Base-by-base conservation (phyloP, 2,113 vertebrate species). In the Otis tarda region DNA sequence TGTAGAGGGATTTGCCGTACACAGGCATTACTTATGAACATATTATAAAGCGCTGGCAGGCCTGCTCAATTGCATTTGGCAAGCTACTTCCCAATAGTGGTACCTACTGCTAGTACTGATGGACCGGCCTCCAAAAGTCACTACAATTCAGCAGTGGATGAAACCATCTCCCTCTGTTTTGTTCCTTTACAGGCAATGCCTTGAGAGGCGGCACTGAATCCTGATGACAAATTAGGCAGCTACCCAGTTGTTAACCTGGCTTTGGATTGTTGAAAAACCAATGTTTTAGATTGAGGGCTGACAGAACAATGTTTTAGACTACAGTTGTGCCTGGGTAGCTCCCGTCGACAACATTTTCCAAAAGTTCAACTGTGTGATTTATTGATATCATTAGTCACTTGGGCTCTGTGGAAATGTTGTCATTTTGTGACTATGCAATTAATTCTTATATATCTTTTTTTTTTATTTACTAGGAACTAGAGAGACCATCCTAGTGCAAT, bases 341-440 rank as follows among this genome's bases (percentile, higher is more conserved):
- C 14, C 25, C 0, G 2, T 50, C 1, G 0, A 18, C 18, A 39
- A 15, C 0, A 0, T 70, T 78, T 95, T 89, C 70, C 83, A 45
- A 55, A 92, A 83, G n/a, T 63, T 78, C 37, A 76, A 0, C 24
- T 63, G 0, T n/a, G 28, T 25, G 47, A 55, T 25, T 64, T 80
- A 35, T 49, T 6, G 2, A 25, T 39, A 59, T 7, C 6, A 9
- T 78, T 70, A 84, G 47, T 93, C 47, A 63, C 43, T 68, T 47
- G 25, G 21, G 57, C 49, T 89, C 18, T 47, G 27, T 45, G 69
- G 60, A 74, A 91, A 82, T 43, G 39, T 31, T 71, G 63, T 43
- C 28, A 18, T 77, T 87, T 53, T 0, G 0, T 79, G 69, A 84
- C 60, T 75, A 9, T 60, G 60, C 30, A 52, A 41, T 45, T 74